These are phyloP conservation scores for Buathra laborator DNA, from an alignment of 2,888 invertebrate genomes.

Conservation along the genomic window DNA sequence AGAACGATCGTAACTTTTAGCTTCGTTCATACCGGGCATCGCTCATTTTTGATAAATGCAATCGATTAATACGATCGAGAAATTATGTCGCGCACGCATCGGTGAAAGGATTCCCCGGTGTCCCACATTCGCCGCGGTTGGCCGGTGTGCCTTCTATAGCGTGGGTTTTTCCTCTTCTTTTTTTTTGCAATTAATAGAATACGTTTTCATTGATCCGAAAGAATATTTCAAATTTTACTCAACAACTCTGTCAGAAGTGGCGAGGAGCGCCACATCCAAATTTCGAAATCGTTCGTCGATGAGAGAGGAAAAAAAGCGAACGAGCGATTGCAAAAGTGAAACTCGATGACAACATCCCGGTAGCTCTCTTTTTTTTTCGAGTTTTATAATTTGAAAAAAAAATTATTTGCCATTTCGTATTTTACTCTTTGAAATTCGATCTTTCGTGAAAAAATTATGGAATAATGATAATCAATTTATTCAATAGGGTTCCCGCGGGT, in stretches of 20 bases:
- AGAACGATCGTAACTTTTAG: not conserved
- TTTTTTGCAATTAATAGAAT: not conserved
- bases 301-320: slow-evolving; percentile 3
- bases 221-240: not conserved
- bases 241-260: not conserved
- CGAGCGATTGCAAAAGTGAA: slow-evolving; percentile 2
- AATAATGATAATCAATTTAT: not conserved
- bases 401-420: not conserved
- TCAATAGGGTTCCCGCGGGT: not conserved
- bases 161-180: not conserved
- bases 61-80: slow-evolving; percentile 55
- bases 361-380: not conserved
- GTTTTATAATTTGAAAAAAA: not conserved
- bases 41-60: slow-evolving; percentile 43
- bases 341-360: not conserved
- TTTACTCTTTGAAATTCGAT: too few species aligned
- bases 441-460: too few species aligned
- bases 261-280: not conserved
- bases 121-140: not conserved
- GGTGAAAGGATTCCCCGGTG: slow-evolving; percentile 59
- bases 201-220: not conserved
- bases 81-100: slow-evolving; percentile 40
- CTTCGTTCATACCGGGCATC: not conserved
- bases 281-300: not conserved
- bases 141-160: not conserved